Evolutionary conservation across 2,113 vertebrate species (phyloP).

Genomic region (Clarias gariepinus): DNA sequence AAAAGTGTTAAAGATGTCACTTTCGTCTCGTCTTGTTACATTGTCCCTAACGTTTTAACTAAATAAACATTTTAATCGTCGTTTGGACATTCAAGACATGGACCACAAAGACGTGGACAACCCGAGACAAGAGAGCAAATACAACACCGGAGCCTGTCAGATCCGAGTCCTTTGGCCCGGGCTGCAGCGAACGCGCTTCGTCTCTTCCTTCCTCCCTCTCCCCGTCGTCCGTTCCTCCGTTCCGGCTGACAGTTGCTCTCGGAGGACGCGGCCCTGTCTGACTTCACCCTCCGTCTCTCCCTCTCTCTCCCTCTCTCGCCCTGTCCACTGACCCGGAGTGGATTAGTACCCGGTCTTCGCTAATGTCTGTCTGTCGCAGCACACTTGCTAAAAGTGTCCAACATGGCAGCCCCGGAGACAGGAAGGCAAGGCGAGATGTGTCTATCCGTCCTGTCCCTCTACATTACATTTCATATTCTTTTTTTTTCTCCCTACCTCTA

Average conservation of each 20-base stretch:
- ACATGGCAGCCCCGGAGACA: conserved; percentile 61
- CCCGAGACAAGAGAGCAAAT: background rate
- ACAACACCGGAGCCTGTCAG: conserved; percentile 8
- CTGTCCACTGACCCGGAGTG: conserved; percentile 77
- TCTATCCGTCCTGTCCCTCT: conserved; percentile 10
- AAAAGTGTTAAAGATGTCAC: no score
- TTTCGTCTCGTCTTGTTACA: no score
- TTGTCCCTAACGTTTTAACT: no score
- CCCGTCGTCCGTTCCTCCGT: conserved; percentile 15
- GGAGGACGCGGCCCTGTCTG: conserved; percentile 52
- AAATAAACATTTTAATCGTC: no score
- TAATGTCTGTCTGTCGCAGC: conserved; percentile 75
- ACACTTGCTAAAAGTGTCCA: conserved; percentile 71
- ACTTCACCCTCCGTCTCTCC: conserved; percentile 54
- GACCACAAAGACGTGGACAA: background rate
- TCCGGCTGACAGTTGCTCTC: conserved; percentile 45
- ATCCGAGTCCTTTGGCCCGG: conserved; percentile 16
- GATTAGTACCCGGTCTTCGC: conserved; percentile 70
- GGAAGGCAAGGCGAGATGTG: conserved; percentile 56
- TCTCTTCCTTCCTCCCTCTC: conserved; percentile 25
- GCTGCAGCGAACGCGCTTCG: conserved; percentile 47
- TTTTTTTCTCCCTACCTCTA: background rate
- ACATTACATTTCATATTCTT: background rate
- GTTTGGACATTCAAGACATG: no score
- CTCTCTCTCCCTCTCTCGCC: conserved; percentile 60